Conservation (phyloP, 2,797 vertebrate species). For the Danio aesculapii region DNA sequence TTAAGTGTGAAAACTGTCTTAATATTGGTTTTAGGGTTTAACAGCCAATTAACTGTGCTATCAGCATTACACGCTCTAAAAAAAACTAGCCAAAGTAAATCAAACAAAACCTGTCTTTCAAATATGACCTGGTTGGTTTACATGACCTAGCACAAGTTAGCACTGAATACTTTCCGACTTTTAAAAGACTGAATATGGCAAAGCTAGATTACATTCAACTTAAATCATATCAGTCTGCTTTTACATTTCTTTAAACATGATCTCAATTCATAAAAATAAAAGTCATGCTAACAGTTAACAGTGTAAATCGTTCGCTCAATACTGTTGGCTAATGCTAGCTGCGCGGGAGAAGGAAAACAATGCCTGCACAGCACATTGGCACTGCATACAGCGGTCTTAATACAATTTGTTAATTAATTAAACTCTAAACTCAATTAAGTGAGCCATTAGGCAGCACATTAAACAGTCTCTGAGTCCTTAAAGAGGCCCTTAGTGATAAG, state of each 20-base stretch:
- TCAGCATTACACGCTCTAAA: not conserved
- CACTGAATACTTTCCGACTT: no score
- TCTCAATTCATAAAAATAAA: not conserved
- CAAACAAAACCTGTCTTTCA: not conserved
- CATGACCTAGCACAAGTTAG: not conserved
- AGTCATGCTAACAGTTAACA: not conserved
- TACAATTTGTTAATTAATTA: conserved; percentile 81
- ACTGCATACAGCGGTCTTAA: conserved; percentile 70
- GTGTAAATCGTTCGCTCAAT: not conserved
- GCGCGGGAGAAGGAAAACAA: conserved; percentile 43
- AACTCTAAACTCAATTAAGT: conserved; percentile 80
- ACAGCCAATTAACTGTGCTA: conserved; percentile 32
- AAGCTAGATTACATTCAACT: not conserved
- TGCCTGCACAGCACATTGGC: conserved; percentile 66
- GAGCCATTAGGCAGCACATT: conserved; percentile 82
- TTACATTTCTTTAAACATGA: not conserved
- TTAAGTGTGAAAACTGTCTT: conserved; percentile 63
- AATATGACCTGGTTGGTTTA: not conserved
- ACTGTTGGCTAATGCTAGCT: conserved; percentile 1
- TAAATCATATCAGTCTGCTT: no score
- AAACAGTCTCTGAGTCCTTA: conserved; percentile 79
- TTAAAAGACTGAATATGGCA: not conserved
- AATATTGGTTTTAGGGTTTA: conserved; percentile 62
- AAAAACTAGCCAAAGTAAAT: not conserved
- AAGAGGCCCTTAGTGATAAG: conserved; percentile 73